Percentiles rank a stretch among this genome's conserved stretches.
These are phyloP conservation scores for Oryzias celebensis DNA, from an alignment of 2,113 vertebrate genomes.

Conservation along the genomic window DNA sequence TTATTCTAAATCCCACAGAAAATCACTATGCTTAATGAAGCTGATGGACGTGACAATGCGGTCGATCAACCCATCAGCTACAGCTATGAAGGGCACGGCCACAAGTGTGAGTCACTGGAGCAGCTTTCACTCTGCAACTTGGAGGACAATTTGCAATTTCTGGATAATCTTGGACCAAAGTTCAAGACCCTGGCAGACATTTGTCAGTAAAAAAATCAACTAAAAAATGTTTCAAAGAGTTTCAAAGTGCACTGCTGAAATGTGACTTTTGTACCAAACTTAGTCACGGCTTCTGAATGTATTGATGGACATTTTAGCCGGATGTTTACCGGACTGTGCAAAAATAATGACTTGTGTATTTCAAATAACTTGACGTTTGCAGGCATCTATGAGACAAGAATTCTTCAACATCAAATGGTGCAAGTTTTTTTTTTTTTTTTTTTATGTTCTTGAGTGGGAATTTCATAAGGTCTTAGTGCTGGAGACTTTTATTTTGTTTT, in stretches of 20 bases:
- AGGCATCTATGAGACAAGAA: too few relatives aligned
- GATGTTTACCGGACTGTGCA: too few relatives aligned
- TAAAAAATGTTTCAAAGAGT: not conserved
- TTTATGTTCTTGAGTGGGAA: too few relatives aligned
- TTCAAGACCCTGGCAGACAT: slow-evolving; percentile 2
- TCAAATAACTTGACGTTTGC: too few relatives aligned
- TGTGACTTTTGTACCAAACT: not conserved
- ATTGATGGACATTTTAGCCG: too few relatives aligned
- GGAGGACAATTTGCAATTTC: not conserved
- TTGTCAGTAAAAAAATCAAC: not conserved
- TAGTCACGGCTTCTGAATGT: too few relatives aligned
- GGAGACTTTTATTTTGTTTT: too few relatives aligned
- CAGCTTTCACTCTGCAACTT: not conserved
- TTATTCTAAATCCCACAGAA: not conserved
- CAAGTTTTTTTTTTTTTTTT: too few relatives aligned
- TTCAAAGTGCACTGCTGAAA: not conserved
- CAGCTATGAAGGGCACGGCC: not conserved
- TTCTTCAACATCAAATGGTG: too few relatives aligned
- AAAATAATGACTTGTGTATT: too few relatives aligned
- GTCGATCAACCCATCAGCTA: not conserved
- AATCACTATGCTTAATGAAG: not conserved
- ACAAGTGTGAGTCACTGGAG: not conserved
- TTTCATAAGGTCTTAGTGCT: too few relatives aligned
- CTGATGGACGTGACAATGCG: not conserved
- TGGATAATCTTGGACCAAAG: not conserved